Base-by-base conservation (phyloP, 2,113 vertebrate genomes). In the Malurus cyaneus region DNA sequence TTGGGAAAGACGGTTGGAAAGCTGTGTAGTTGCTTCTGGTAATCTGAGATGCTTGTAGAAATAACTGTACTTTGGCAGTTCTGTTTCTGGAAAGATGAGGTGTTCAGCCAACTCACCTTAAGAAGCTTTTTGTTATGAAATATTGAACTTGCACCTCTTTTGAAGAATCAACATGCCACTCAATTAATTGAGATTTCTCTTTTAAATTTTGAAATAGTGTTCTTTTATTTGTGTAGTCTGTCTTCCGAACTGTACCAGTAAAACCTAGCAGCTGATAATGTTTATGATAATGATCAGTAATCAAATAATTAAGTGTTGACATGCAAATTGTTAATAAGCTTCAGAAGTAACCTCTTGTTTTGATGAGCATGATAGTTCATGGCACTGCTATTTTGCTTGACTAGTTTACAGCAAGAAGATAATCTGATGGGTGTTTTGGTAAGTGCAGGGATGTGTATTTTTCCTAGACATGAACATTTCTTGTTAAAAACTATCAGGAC, bases 241-340 rank as follows among this genome's bases (percentile, higher is more conserved):
- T 54, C 47, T 31, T 92, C 50, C n/a, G 54, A 50, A 13, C 54
- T n/a, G 12, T 28, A 15, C 4, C 86, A 67, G 32, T 86, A 77
- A 71, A 88, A 72, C 26, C 56, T 25, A 66, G 50, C 11, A 32
- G 59, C 72, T 96, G 79, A 50, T 54, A 57, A 57, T 89, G 54
- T 77, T 95, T 80, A 59, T 77, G 24, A 56, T 74, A 86, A 86
- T 47, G 20, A 86, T 86, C 65, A 67, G 69, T 86, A 88, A 88
- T 93, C 54, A 91, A 41, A 81, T 94, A 93, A 94, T 95, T 66
- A 88, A 66, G 15, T 83, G 67, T 93, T 95, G 91, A 74, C 60
- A 70, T 84, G 47, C 64, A 92, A 80, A 88, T 93, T 62, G 44
- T 86, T 80, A 60, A 47, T 66, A 67, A 74, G 13, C 26, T 74